Conservation (phyloP, 2,797 vertebrate genomes). For the Loris lydekkerianus region DNA sequence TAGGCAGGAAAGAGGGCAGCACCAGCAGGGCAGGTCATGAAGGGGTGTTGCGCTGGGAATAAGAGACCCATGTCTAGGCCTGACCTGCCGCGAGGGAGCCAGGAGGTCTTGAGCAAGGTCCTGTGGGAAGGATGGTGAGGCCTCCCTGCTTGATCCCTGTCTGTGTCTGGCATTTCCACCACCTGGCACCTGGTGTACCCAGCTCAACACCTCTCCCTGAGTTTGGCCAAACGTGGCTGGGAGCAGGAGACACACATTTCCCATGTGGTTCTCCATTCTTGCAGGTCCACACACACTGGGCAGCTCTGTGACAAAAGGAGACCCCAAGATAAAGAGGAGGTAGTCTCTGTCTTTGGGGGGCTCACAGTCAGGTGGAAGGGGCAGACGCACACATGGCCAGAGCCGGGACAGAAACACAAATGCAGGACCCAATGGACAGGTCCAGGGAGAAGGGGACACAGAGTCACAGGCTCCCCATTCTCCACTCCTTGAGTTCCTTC, state of each 20-base stretch:
- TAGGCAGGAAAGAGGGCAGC: not conserved
- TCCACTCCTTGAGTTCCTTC: not conserved
- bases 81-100: not conserved
- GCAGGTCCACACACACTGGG: not conserved
- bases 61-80: not conserved
- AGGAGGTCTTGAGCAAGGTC: not conserved
- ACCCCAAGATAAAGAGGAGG: not conserved
- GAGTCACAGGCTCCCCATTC: not conserved
- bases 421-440: no score
- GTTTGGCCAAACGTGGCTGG: not conserved
- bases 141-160: not conserved
- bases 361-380: not conserved
- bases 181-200: not conserved
- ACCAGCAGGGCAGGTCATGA: not conserved
- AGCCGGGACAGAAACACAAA: accelerated
- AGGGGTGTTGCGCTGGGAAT: not conserved
- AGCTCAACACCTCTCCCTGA: not conserved
- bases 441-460: accelerated
- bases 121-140: not conserved
- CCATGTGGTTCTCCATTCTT: not conserved
- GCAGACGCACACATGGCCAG: not conserved
- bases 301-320: not conserved
- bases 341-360: not conserved
- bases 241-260: not conserved
- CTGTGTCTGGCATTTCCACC: not conserved